phyloP scores from a whole-genome alignment of 2,797 vertebrate species.

The Hydrolagus colliei region DNA sequence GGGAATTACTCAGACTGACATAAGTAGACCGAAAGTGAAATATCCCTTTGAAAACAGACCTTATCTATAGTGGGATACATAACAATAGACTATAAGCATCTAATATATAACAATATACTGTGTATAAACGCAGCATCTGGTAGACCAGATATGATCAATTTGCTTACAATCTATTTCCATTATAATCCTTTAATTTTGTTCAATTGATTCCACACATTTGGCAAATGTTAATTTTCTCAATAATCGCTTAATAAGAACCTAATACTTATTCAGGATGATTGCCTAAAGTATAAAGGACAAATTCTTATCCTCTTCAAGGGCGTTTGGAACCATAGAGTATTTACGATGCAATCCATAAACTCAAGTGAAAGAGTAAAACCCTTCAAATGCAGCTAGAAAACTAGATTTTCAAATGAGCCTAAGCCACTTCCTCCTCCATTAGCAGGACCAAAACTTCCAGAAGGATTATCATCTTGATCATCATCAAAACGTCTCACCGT shows the following conservation, averaged over 20 bases:
- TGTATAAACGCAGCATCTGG: neutral
- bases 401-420: slow-evolving; percentile 56
- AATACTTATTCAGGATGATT: neutral
- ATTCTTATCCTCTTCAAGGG: neutral
- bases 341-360: neutral
- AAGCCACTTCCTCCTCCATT: slow-evolving; percentile 43
- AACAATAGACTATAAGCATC: too few species aligned
- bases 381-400: slow-evolving; percentile 47
- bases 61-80: too few species aligned
- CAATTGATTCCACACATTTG: neutral
- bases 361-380: neutral
- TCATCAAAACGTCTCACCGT: slow-evolving; percentile 64
- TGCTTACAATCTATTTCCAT: neutral
- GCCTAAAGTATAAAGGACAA: neutral
- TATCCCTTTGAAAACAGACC: too few species aligned
- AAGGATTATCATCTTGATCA: slow-evolving; percentile 57
- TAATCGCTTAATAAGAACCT: neutral
- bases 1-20: too few species aligned
- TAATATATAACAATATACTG: neutral
- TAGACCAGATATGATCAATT: neutral
- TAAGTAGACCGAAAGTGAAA: too few species aligned
- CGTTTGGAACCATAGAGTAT: neutral
- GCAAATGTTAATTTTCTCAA: neutral
- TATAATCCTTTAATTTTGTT: neutral
- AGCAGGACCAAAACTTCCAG: slow-evolving; percentile 52